phyloP scores from a whole-genome alignment of 1,140 invertebrate species.

The Diploscapter pachys region DNA sequence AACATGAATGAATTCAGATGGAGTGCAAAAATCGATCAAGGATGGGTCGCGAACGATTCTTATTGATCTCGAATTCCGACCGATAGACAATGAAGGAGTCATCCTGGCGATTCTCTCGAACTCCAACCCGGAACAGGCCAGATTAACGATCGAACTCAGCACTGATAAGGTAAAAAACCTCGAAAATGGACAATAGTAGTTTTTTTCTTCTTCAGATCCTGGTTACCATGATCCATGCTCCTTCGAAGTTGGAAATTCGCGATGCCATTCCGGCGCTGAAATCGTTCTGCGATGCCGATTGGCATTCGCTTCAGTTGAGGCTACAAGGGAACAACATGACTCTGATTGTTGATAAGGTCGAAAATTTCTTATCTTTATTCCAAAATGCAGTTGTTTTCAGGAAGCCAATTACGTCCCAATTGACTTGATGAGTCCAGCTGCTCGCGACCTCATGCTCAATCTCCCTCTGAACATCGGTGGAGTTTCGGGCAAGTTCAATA shows the following conservation, averaged over 20 bases:
- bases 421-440: neutral
- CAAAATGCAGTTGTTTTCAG: neutral
- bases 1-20: neutral
- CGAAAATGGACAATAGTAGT: neutral
- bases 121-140: conserved; percentile 11
- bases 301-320: conserved; percentile 20
- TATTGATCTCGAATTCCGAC: conserved; percentile 10
- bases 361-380: no score
- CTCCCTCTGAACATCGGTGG: conserved; percentile 33
- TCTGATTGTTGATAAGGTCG: conserved; percentile 14
- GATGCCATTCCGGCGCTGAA: conserved; percentile 9
- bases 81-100: neutral
- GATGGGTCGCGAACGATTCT: neutral
- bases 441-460: conserved; percentile 21
- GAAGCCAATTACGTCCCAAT: conserved; percentile 25
- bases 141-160: conserved; percentile 9
- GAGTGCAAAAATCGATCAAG: conserved; percentile 9
- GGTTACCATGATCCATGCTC: conserved; percentile 8
- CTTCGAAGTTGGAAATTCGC: conserved; percentile 2
- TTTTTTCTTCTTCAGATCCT: neutral
- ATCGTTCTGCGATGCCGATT: conserved; percentile 9
- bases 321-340: conserved; percentile 12
- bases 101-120: conserved; percentile 11
- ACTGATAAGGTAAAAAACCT: conserved; percentile 1
- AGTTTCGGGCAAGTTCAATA: conserved; percentile 16